Evolutionary conservation across 2,888 invertebrate species (phyloP), one percentile per base, ranked within the genome.

Genomic region (Siphonodentalium dalli): DNA sequence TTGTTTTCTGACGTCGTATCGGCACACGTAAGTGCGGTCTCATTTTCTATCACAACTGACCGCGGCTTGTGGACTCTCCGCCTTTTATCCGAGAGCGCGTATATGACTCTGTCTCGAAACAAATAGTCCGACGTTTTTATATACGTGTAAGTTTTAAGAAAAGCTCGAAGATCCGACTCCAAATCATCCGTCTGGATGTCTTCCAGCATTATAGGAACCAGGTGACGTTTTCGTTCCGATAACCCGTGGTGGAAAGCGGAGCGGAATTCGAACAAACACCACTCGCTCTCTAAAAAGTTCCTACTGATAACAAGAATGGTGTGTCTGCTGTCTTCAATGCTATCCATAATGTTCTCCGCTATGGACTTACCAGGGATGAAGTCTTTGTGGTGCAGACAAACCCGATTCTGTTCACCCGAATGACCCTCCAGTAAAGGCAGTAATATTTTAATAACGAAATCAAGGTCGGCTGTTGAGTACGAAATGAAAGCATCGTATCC

Each of bases 91-190:
- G n/a, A n/a, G n/a, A n/a, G n/a, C n/a, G n/a, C n/a, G n/a, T 92
- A 93, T 75, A 90, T 87, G 61, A 95, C 85, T 71, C 93, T 89
- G 80, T 93, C 93, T 93, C 94, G 94, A 85, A 95, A 96, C 78
- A 92, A 86, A 71, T 90, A 90, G 81, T 95, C 93, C 70, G 90
- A 90, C 89, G 91, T 92, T 66, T 89, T 86, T 59, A 94, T 86
- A 38, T 91, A 86, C 51, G 90, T 90, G 73, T 91, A 90, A 48
- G 91, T 90, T 81, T 92, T 90, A 63, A 93, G 85, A 80, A 91
- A 92, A 68, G 91, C 86, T 75, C 91, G 87, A 75, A 93, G 89
- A 79, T 92, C 92, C 3, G 90, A 90, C 82, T 92, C 92, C 65
- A 92, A 84, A 81, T 91, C 90, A 78, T 90, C 88, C 68, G 89